A percentile compares a stretch with the other conserved stretches of the same genome.
Conservation (phyloP, 2,113 vertebrate species). For the Raja brachyura region DNA sequence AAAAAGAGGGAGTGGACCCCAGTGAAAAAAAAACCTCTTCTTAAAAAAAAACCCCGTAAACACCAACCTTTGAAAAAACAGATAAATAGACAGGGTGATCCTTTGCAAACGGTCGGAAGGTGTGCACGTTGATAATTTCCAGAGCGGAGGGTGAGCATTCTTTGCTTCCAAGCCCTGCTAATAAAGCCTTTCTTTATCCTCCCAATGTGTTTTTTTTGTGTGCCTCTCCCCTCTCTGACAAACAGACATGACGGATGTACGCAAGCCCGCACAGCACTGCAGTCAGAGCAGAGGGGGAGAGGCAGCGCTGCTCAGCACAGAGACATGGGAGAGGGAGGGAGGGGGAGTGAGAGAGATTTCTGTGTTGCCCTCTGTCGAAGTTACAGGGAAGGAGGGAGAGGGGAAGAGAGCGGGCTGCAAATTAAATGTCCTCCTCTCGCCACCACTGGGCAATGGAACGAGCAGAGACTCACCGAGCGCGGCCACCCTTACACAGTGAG, state of each 20-base stretch:
- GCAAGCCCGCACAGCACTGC: conserved; percentile 35
- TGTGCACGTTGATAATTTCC: background rate
- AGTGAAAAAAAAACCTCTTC: background rate
- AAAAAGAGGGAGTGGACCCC: background rate
- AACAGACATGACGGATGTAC: conserved; percentile 38
- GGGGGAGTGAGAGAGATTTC: background rate
- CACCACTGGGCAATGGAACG: too few relatives aligned
- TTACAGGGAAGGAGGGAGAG: background rate
- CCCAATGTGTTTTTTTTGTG: background rate
- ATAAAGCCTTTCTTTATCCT: conserved; percentile 32
- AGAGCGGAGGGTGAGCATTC: background rate
- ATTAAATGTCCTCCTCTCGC: background rate
- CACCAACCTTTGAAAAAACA: conserved; percentile 18
- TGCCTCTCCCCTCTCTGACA: conserved; percentile 4
- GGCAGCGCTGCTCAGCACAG: too few relatives aligned
- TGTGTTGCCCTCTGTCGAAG: background rate
- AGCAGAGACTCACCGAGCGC: background rate
- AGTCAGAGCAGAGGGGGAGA: background rate
- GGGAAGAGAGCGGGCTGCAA: background rate
- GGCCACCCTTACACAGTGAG: background rate
- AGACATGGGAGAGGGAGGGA: background rate
- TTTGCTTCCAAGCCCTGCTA: background rate
- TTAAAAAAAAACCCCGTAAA: background rate
- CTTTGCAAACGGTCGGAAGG: background rate
- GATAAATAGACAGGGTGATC: background rate